Base-by-base conservation (phyloP, 2,888 invertebrate species). In the Coenonympha arcania region DNA sequence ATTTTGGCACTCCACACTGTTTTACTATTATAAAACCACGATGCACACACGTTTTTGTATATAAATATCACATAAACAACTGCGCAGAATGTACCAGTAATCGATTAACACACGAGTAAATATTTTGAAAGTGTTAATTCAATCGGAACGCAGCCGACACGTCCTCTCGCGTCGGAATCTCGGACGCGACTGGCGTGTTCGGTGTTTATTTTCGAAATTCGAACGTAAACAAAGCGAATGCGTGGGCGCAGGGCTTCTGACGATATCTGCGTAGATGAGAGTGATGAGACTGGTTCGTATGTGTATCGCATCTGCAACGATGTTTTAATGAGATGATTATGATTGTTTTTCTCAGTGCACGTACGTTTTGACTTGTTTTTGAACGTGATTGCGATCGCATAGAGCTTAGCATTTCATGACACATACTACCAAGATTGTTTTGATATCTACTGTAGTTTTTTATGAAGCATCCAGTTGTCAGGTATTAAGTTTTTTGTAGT, bases 131-230 rank as follows among this genome's bases (percentile, higher is more conserved):
- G n/a, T n/a, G n/a, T 33, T 16, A 16, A 39, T 55, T 37, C 22
- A 18, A 51, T 48, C 39, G 20, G 24, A 15, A 16, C 18, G 33
- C 13, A 39, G 56, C 55, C 46, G 58, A 65, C 69, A 62, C 76
- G 75, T 63, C 62, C 58, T 54, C 45, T 43, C 76, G 62, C 68
- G 62, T 52, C 66, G 71, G 68, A 64, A 67, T 71, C 61, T 58
- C 45, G 45, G 58, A 56, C 65, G 50, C 55, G 56, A 83, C 80
- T 81, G 76, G 59, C 36, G 51, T 42, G 39, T 24, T 24, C 33
- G 33, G 31, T 28, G 31, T 45, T 53, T 45, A 58, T 60, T 57
- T 68, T 67, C 60, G 64, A 73, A 71, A 70, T 65, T 70, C 69
- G 74, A 76, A 73, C 67, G 65, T 63, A 64, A 65, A 65, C 63